Conservation (phyloP, 1,140 invertebrate species). For the Prorops nasuta region DNA sequence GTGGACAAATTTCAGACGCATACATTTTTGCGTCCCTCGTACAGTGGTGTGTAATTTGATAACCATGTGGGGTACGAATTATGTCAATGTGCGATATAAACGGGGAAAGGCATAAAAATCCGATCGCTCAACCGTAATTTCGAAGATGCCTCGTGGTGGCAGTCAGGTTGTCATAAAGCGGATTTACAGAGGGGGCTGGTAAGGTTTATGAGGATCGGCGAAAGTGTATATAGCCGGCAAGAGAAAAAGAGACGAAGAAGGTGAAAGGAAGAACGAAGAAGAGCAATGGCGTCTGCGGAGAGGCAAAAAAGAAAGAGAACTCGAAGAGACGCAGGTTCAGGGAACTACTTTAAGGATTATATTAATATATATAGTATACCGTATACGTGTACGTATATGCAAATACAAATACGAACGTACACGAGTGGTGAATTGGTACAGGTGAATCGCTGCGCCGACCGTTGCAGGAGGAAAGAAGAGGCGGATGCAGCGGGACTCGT, state of each 20-base stretch:
- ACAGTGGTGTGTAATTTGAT: too few relatives aligned
- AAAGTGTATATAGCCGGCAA: slow-evolving; percentile 29
- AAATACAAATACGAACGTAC: too few relatives aligned
- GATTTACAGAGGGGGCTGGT: slow-evolving; percentile 46
- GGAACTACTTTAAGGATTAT: slow-evolving; percentile 25
- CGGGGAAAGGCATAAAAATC: slow-evolving; percentile 35
- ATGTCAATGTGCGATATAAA: too few relatives aligned
- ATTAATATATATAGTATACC: too few relatives aligned
- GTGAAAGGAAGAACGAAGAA: neutral
- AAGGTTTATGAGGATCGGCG: slow-evolving; percentile 48
- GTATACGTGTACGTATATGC: too few relatives aligned
- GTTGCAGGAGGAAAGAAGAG: too few relatives aligned
- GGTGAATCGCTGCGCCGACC: too few relatives aligned
- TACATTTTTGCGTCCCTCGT: too few relatives aligned
- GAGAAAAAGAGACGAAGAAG: neutral
- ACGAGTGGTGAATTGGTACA: too few relatives aligned
- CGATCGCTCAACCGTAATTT: slow-evolving; percentile 43
- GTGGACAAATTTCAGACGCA: too few relatives aligned
- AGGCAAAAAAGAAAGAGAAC: slow-evolving; percentile 1
- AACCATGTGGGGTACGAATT: too few relatives aligned
- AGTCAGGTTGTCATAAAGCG: slow-evolving; percentile 46
- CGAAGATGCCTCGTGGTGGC: slow-evolving; percentile 41
- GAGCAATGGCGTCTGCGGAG: neutral
- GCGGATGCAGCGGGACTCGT: too few relatives aligned
- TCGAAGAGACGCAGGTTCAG: slow-evolving; percentile 19